Percentiles rank a stretch among this genome's conserved stretches.
These are phyloP conservation scores for Nasonia longicornis DNA, from an alignment of 1,140 invertebrate species.

Conservation along the genomic window DNA sequence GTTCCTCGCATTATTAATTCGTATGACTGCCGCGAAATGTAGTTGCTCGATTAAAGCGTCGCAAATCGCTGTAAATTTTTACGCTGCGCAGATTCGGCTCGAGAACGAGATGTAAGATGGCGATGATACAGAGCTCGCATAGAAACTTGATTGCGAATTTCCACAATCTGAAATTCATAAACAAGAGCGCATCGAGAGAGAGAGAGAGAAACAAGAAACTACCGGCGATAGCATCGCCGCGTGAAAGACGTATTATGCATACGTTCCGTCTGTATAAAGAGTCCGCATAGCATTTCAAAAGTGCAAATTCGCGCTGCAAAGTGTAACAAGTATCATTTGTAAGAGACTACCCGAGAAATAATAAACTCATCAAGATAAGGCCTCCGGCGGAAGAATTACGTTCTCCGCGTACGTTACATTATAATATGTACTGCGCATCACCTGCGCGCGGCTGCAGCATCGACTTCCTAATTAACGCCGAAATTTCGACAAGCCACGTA, in stretches of 20 bases:
- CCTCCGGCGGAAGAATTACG: conserved; percentile 8
- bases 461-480: conserved; percentile 30
- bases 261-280: neutral
- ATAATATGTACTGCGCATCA: conserved; percentile 2
- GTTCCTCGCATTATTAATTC: conserved; percentile 25
- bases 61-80: too few relatives aligned
- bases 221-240: conserved; percentile 23
- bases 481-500: conserved; percentile 30
- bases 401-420: neutral
- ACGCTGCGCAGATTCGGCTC: too few relatives aligned
- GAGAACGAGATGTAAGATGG: too few relatives aligned
- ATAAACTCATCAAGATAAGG: conserved; percentile 38
- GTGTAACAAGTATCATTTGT: conserved; percentile 30
- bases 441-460: neutral
- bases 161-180: neutral
- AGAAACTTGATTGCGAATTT: neutral
- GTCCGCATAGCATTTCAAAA: conserved; percentile 26
- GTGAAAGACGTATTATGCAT: neutral
- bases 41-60: neutral
- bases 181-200: neutral
- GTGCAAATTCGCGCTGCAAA: conserved; percentile 22
- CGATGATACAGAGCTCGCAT: too few relatives aligned
- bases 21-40: neutral
- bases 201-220: neutral
- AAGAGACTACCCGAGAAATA: conserved; percentile 31